Base-by-base conservation (phyloP, 2,888 invertebrate species). In the Celastrina argiolus region DNA sequence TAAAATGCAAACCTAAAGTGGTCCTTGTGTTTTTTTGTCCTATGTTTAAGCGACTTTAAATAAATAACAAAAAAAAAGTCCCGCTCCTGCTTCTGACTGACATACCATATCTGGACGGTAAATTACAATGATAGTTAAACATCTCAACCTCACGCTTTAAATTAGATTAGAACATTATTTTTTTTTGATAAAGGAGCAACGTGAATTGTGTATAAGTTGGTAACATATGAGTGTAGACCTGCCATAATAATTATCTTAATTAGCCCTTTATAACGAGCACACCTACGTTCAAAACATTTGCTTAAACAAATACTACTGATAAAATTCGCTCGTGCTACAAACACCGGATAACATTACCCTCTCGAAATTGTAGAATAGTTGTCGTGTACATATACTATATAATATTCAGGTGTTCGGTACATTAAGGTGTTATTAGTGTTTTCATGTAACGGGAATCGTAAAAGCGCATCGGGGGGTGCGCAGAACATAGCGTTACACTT, bases 381-480 rank as follows among this genome's bases (percentile, higher is more conserved):
- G 56, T 61, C 18, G 22, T 36, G 22, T 16, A 56, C n/a, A n/a
- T n/a, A n/a, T n/a, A 65, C 65, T 61, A 34, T 59, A 16, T n/a
- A 6, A 51, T 14, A 26, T 12, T 22, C 36, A 39, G 18, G 61
- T 61, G 36, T 34, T 22, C 39, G 7, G 22, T 63, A 68, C 69
- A 66, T 67, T 66, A 64, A 66, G 65, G 65, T 66, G 58, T 59
- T 28, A 58, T 58, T 31, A 59, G 59, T 61, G 65, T 56, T 36
- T 59, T 42, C 31, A 45, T 61, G 66, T 58, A 66, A 66, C 69
- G 70, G 73, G 70, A 72, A 72, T 71, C 69, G 70, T 71, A 69
- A 74, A 76, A 80, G 87, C 88, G 87, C 89, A 85, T 82, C 76
- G 69, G 75, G 77, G 81, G 79, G 74, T 89, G 90, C 90, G 90